phyloP scores from a whole-genome alignment of 2,888 invertebrate species.

The Callosobruchus maculatus region DNA sequence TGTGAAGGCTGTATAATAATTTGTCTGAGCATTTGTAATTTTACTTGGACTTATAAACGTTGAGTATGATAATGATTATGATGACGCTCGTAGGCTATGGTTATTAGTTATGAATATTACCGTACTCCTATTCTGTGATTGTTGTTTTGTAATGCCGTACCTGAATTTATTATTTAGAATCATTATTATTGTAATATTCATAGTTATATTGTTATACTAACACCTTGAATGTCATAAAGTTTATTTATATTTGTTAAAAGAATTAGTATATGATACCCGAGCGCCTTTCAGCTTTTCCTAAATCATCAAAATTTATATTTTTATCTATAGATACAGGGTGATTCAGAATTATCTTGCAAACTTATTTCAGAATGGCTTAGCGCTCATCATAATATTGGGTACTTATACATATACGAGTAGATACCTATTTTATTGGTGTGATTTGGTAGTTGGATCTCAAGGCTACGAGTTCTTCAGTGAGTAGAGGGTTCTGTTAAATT shows the following conservation, averaged over 20 bases:
- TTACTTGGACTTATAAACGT: too few species aligned
- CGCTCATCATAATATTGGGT: too few species aligned
- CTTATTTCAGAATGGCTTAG: too few species aligned
- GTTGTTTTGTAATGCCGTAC: conserved; percentile 21
- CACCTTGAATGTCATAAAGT: neutral
- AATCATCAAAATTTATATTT: neutral
- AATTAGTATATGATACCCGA: neutral
- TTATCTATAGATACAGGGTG: neutral
- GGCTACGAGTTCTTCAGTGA: too few species aligned
- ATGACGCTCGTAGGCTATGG: neutral
- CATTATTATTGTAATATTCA: neutral
- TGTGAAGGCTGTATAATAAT: too few species aligned
- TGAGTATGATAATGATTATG: neutral
- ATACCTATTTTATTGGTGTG: too few species aligned
- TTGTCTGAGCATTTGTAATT: too few species aligned
- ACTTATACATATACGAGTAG: too few species aligned
- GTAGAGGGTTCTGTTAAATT: too few species aligned
- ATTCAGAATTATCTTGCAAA: neutral
- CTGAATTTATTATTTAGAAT: conserved; percentile 17
- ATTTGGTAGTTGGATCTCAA: too few species aligned
- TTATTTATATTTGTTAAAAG: neutral
- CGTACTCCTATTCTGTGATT: conserved; percentile 23
- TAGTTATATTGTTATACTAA: neutral
- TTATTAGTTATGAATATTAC: neutral
- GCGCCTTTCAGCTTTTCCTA: neutral